phyloP scores from a whole-genome alignment of 2,797 vertebrate genomes.

The Acrossocheilus fasciatus region DNA sequence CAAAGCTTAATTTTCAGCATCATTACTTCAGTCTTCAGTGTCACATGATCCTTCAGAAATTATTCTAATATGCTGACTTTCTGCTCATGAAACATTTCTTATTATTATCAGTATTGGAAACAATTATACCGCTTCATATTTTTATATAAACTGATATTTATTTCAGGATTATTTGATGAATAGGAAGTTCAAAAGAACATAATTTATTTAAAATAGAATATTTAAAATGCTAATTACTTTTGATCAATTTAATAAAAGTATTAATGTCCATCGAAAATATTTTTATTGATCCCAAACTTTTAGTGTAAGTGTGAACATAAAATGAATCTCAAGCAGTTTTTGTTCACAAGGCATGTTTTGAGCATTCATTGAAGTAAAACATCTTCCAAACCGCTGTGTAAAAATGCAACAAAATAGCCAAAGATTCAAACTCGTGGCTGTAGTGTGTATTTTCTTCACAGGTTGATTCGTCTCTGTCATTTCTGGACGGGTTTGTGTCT shows the following conservation, averaged over 20 bases:
- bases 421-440: background rate
- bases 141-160: too few species aligned
- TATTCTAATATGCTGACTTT: too few species aligned
- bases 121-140: too few species aligned
- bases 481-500: constrained; percentile 95
- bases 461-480: constrained; percentile 97
- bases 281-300: background rate
- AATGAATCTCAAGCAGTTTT: too few species aligned
- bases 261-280: background rate
- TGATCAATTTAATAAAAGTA: too few species aligned
- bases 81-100: too few species aligned
- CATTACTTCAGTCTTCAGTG: background rate
- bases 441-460: constrained; percentile 62
- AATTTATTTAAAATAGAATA: background rate
- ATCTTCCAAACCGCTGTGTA: background rate
- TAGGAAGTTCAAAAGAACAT: too few species aligned
- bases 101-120: too few species aligned
- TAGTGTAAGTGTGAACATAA: background rate
- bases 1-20: background rate
- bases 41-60: background rate
- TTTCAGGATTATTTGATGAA: too few species aligned
- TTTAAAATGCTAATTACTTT: background rate
- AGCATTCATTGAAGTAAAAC: too few species aligned
- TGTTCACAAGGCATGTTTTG: background rate
- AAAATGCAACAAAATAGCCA: background rate